These are phyloP conservation scores for Cotesia chilonis DNA, from an alignment of 1,140 invertebrate species.

Conservation along the genomic window DNA sequence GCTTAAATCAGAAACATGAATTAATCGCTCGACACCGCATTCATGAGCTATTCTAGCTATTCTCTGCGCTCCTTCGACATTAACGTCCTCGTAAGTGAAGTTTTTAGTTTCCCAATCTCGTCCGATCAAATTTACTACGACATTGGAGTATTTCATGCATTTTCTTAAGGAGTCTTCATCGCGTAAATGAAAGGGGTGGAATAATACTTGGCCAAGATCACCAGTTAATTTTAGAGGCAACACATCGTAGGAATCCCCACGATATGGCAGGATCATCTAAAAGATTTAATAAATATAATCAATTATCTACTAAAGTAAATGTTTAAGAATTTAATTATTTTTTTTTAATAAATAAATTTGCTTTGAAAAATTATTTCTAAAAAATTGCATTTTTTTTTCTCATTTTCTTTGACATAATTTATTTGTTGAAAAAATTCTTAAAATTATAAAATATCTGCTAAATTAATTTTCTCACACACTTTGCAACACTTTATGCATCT, in stretches of 20 bases:
- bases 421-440: too few relatives aligned
- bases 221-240: constrained; percentile 83
- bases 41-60: constrained; percentile 81
- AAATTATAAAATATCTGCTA: too few relatives aligned
- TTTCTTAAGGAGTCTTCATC: constrained; percentile 91
- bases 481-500: too few relatives aligned
- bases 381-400: too few relatives aligned
- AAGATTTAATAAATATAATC: constrained; percentile 49
- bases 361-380: too few relatives aligned
- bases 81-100: constrained; percentile 83
- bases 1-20: constrained; percentile 86
- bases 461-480: too few relatives aligned
- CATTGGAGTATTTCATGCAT: constrained; percentile 93
- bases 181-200: constrained; percentile 82
- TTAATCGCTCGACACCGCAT: constrained; percentile 82
- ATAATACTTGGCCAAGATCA: constrained; percentile 96
- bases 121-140: constrained; percentile 96
- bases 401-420: too few relatives aligned
- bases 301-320: not conserved
- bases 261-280: constrained; percentile 91
- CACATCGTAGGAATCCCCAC: constrained; percentile 84
- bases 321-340: too few relatives aligned
- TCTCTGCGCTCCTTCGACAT: constrained; percentile 77
- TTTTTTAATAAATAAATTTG: too few relatives aligned
- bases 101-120: constrained; percentile 92